Evolutionary conservation across 2,888 invertebrate species (phyloP).

Genomic region (Danaus chrysippus): DNA sequence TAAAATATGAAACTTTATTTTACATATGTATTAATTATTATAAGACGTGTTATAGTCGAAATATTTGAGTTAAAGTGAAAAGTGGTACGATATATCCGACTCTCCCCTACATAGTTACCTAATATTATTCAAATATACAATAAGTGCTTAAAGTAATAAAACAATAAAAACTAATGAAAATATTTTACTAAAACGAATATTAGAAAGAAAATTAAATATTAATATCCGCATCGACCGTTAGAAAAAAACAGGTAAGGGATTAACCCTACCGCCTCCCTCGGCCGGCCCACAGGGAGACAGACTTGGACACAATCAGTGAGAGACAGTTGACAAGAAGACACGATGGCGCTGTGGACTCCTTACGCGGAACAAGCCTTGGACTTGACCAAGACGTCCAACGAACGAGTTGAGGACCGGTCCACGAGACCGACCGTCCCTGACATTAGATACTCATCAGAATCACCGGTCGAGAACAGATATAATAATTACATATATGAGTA

Average conservation of each 20-base stretch:
- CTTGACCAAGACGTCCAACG: constrained; percentile 49
- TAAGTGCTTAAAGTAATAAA: no score
- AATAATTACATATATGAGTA: constrained; percentile 20
- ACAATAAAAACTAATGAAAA: no score
- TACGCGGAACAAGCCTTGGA: constrained; percentile 61
- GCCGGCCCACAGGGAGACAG: constrained; percentile 32
- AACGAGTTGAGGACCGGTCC: constrained; percentile 35
- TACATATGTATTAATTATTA: no score
- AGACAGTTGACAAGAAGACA: constrained; percentile 24
- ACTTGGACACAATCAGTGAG: constrained; percentile 21
- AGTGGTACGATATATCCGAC: no score
- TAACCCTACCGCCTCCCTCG: constrained; percentile 24
- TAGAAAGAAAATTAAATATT: constrained; percentile 20
- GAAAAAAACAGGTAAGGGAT: constrained; percentile 34
- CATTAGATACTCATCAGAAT: constrained; percentile 34
- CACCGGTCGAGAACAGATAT: constrained; percentile 26
- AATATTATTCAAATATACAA: no score
- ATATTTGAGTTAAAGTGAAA: no score
- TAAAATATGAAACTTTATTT: no score
- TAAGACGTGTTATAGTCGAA: no score
- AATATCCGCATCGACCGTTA: constrained; percentile 33
- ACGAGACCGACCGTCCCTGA: constrained; percentile 34
- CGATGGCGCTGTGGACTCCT: constrained; percentile 65
- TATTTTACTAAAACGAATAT: constrained; percentile 11
- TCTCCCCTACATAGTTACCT: no score